A percentile compares a stretch with the other conserved stretches of the same genome.
Evolutionary conservation across 2,797 vertebrate genomes (phyloP).

Genomic region (Etheostoma nigrum): DNA sequence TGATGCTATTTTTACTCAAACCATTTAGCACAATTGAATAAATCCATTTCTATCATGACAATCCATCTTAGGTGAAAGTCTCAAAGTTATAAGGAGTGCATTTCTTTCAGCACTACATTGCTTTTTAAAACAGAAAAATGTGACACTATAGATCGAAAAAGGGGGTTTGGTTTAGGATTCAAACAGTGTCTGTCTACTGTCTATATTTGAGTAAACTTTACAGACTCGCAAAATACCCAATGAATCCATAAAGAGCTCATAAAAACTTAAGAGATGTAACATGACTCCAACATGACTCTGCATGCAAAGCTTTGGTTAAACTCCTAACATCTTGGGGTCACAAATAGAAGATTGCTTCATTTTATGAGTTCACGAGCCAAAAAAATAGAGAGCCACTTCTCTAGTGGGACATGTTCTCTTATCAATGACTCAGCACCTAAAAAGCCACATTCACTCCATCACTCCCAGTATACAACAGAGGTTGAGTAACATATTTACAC

Average conservation of each 20-base stretch:
- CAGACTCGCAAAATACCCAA: conserved; percentile 18
- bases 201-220: conserved; percentile 12
- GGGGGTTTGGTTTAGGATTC: neutral
- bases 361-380: neutral
- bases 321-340: neutral
- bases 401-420: neutral
- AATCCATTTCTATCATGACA: too few species aligned
- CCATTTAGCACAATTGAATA: too few species aligned
- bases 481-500: conserved; percentile 18
- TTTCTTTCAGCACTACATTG: neutral
- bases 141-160: neutral
- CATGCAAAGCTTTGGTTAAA: neutral
- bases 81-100: too few species aligned
- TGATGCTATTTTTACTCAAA: too few species aligned
- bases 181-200: neutral
- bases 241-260: conserved; percentile 30
- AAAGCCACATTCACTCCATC: neutral
- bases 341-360: neutral
- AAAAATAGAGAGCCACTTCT: neutral
- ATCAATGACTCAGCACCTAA: neutral
- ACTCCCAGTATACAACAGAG: neutral
- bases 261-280: conserved; percentile 24
- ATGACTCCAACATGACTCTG: conserved; percentile 18
- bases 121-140: neutral
- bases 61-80: too few species aligned